Conservation (phyloP, 2,888 invertebrate species). For the Drosophila atroscutellata region DNA sequence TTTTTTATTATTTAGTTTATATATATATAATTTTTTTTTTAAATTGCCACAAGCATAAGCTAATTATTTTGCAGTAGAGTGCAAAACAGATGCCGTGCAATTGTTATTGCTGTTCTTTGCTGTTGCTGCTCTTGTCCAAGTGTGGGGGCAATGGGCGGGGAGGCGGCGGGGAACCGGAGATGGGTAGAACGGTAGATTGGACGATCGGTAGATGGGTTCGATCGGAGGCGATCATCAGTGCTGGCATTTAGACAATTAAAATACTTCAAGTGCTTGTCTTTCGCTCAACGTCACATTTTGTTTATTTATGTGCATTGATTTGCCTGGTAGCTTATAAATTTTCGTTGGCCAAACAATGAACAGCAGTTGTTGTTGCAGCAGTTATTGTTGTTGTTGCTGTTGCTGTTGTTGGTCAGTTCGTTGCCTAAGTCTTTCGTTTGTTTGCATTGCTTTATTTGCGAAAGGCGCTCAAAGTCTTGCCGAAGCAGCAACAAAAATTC, state of each 20-base stretch:
- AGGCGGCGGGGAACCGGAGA: slow-evolving; percentile 3
- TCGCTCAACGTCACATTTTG: slow-evolving; percentile 78
- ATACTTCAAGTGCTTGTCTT: slow-evolving; percentile 81
- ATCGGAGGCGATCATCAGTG: slow-evolving; percentile 65
- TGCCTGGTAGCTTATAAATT: slow-evolving; percentile 78
- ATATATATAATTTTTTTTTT: not conserved
- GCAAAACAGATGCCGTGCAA: slow-evolving; percentile 45
- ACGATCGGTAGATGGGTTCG: slow-evolving; percentile 28
- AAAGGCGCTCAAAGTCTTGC: slow-evolving; percentile 22
- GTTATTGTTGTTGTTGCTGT: slow-evolving; percentile 14
- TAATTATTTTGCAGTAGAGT: slow-evolving; percentile 51
- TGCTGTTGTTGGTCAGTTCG: slow-evolving; percentile 50
- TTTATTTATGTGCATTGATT: slow-evolving; percentile 79
- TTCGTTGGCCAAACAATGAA: slow-evolving; percentile 69
- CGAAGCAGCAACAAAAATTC: slow-evolving; percentile 2
- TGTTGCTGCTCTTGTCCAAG: slow-evolving; percentile 43
- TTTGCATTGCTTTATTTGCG: slow-evolving; percentile 69
- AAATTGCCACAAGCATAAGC: not conserved
- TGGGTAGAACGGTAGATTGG: slow-evolving; percentile 20
- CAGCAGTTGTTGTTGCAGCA: slow-evolving; percentile 28
- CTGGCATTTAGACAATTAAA: slow-evolving; percentile 82
- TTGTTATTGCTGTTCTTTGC: slow-evolving; percentile 38
- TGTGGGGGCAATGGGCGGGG: slow-evolving; percentile 5
- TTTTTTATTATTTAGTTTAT: not conserved
- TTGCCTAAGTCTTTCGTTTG: slow-evolving; percentile 73